phyloP scores from a whole-genome alignment of 2,888 invertebrate species.

The Epinotia demarniana region DNA sequence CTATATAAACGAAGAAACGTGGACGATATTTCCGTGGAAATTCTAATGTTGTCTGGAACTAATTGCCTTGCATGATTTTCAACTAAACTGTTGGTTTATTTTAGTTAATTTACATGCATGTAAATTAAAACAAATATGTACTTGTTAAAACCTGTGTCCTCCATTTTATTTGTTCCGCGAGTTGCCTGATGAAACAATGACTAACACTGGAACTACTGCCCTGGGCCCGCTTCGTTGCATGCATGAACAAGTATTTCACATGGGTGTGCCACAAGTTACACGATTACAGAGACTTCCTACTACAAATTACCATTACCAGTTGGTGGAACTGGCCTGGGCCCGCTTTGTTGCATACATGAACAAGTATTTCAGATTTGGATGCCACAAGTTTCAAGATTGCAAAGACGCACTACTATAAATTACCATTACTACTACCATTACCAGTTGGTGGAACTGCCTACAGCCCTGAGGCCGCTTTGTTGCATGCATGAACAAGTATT shows the following conservation, averaged over 20 bases:
- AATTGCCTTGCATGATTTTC: too few relatives aligned
- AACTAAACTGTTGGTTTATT: too few relatives aligned
- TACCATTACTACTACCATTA: too few relatives aligned
- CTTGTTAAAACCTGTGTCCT: not conserved
- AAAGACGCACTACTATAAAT: too few relatives aligned
- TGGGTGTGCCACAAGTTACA: slow-evolving; percentile 10
- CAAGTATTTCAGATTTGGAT: slow-evolving; percentile 22
- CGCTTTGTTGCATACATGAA: slow-evolving; percentile 22
- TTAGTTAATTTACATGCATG: not conserved
- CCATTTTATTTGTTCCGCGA: not conserved
- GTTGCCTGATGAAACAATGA: not conserved
- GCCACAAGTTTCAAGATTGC: slow-evolving; percentile 6
- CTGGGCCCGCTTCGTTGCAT: slow-evolving; percentile 28
- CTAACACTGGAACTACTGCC: slow-evolving; percentile 18
- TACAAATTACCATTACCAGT: too few relatives aligned
- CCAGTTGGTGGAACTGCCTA: not conserved
- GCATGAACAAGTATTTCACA: slow-evolving; percentile 29
- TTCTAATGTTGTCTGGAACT: too few relatives aligned
- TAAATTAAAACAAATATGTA: not conserved
- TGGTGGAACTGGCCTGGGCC: too few relatives aligned
- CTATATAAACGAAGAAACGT: too few relatives aligned
- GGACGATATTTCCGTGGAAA: too few relatives aligned
- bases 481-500: slow-evolving; percentile 35
- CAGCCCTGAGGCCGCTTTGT: slow-evolving; percentile 16
- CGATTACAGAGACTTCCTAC: not conserved